Evolutionary conservation across 2,888 invertebrate species (phyloP).

Genomic region (Eurois occulta): DNA sequence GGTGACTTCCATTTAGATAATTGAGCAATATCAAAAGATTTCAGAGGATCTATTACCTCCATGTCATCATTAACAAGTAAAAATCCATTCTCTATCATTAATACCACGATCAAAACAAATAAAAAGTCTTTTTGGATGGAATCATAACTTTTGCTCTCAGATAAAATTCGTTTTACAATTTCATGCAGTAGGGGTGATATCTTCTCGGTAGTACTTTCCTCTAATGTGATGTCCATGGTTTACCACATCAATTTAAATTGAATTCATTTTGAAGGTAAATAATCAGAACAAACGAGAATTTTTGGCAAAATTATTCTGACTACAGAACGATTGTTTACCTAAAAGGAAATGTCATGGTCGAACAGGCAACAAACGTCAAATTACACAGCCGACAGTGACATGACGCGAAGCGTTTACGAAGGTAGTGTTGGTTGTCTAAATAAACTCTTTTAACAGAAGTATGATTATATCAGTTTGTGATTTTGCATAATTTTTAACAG

Average conservation of each 20-base stretch:
- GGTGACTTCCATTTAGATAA: slow-evolving; percentile 76
- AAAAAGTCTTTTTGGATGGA: slow-evolving; percentile 82
- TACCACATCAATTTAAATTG: slow-evolving; percentile 30
- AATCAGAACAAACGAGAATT: slow-evolving; percentile 46
- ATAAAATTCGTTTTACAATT: slow-evolving; percentile 73
- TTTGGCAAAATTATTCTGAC: slow-evolving; percentile 14
- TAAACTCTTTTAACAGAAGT: not conserved
- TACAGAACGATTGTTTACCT: slow-evolving; percentile 51
- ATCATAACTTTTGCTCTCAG: slow-evolving; percentile 73
- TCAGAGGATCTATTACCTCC: slow-evolving; percentile 65
- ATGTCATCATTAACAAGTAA: slow-evolving; percentile 70
- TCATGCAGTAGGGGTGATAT: slow-evolving; percentile 77
- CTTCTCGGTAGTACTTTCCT: slow-evolving; percentile 82
- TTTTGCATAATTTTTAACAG: not conserved
- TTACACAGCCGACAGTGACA: slow-evolving; percentile 39
- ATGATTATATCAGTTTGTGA: not conserved
- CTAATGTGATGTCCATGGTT: slow-evolving; percentile 76
- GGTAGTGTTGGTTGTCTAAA: not conserved
- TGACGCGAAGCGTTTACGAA: slow-evolving; percentile 51
- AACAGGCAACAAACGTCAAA: slow-evolving; percentile 42
- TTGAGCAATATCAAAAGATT: slow-evolving; percentile 69
- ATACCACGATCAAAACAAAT: slow-evolving; percentile 79
- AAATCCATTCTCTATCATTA: slow-evolving; percentile 86
- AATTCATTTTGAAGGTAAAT: slow-evolving; percentile 29
- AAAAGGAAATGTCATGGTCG: slow-evolving; percentile 58